Evolutionary conservation across 2,888 invertebrate genomes (phyloP).

Genomic region (Mycalesis mineus): DNA sequence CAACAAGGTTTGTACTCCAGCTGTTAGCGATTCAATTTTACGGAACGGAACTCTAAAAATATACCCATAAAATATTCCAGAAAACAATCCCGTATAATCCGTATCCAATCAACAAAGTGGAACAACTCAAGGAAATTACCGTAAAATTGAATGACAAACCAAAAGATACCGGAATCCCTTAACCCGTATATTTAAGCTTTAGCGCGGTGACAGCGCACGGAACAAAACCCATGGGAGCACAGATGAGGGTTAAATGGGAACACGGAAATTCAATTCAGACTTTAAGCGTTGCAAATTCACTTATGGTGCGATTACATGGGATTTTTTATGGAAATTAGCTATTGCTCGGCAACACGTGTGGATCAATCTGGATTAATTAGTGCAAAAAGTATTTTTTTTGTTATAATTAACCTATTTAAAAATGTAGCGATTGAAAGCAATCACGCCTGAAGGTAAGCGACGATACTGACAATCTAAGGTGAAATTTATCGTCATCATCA

Average conservation of each 20-base stretch:
- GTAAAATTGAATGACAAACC: conserved; percentile 19
- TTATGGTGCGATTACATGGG: not conserved
- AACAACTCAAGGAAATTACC: conserved; percentile 10
- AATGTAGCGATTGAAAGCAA: no score
- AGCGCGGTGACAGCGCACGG: conserved; percentile 9
- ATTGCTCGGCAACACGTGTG: no score
- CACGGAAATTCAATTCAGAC: conserved; percentile 8
- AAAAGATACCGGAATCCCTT: conserved; percentile 5
- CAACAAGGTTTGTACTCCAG: no score
- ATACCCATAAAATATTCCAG: not conserved
- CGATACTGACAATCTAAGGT: no score
- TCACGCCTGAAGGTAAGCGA: no score
- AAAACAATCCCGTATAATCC: not conserved
- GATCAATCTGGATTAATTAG: no score
- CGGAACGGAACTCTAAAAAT: no score
- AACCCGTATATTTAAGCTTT: conserved; percentile 12
- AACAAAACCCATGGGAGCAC: conserved; percentile 8
- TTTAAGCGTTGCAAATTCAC: conserved; percentile 6
- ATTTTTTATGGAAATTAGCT: no score
- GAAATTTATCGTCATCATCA: no score
- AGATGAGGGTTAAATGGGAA: conserved; percentile 9
- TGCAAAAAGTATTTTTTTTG: no score
- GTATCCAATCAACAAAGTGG: conserved; percentile 13
- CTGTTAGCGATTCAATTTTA: no score
- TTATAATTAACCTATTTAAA: no score